Base-by-base conservation (phyloP, 2,888 invertebrate species). In the Nectonema munidae region DNA sequence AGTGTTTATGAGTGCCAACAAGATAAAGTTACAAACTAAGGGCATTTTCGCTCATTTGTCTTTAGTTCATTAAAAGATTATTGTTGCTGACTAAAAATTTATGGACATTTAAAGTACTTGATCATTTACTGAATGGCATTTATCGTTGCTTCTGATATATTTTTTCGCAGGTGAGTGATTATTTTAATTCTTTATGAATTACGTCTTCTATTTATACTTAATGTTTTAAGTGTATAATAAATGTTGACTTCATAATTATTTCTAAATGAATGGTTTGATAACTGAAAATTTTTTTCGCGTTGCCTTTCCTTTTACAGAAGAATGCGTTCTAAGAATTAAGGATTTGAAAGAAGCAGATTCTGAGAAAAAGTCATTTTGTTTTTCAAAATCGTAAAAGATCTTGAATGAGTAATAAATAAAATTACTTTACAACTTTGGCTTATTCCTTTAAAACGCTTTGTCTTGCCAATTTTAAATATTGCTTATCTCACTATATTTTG, bases 171-270 rank as follows among this genome's bases (percentile, higher is more conserved):
- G 13, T 32, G 9, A n/a, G 15, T 11, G 33, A n/a, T 13, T 9
- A 32, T 9, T n/a, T 32, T 32, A 32, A 32, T 11, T 25, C 25
- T 11, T n/a, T 25, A n/a, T 25, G 11, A 25, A 11, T 11, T 11
- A n/a, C 25, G n/a, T n/a, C 25, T 11, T 11, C 25, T 11, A 25
- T 11, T 11, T n/a, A 25, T 11, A 11, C 29, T 21, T 35, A 15
- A 17, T n/a, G n/a, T n/a, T n/a, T n/a, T n/a, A n/a, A n/a, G n/a
- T n/a, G n/a, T n/a, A n/a, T n/a, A n/a, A n/a, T 3, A 4, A 18
- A 14, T 13, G 49, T 49, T 42, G 49, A 48, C 3, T 47, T 25
- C 11, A 25, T 25, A n/a, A 11, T 25, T n/a, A 25, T 11, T 25
- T 11, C 11, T n/a, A 25, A 25, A 11, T 11, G 25, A 11, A 11